Evolutionary conservation across 2,797 vertebrate genomes (phyloP).

Genomic region (Numenius phaeopus): DNA sequence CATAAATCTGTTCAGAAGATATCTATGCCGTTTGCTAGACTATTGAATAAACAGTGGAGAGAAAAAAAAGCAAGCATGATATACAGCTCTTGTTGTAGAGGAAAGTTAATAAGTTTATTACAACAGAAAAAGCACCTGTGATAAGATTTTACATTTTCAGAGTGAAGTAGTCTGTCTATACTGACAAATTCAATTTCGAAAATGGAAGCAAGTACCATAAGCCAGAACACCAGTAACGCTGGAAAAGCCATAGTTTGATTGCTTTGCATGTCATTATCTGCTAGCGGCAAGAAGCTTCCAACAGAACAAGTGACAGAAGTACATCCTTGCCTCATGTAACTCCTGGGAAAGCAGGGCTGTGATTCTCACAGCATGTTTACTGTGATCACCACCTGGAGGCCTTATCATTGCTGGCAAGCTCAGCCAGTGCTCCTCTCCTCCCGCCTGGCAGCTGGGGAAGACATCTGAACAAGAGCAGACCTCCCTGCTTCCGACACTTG

Average conservation of each 20-base stretch:
- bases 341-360: conserved; percentile 5
- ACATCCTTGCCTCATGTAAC: not conserved
- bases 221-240: not conserved
- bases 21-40: not conserved
- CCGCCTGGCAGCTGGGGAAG: not conserved
- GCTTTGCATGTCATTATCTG: not conserved
- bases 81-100: not conserved
- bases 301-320: not conserved
- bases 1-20: not conserved
- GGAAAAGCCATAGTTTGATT: not conserved
- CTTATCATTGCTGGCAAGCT: conserved; percentile 22
- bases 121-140: not conserved
- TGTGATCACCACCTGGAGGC: not conserved
- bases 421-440: not conserved
- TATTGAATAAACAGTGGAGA: not conserved
- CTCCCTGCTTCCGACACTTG: not conserved
- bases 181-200: not conserved
- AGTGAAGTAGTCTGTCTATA: not conserved
- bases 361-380: not conserved
- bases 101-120: not conserved
- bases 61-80: not conserved
- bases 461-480: not conserved
- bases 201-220: not conserved
- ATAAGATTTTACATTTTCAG: not conserved
- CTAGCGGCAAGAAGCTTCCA: not conserved